These are phyloP conservation scores for Gonatopus flavifemur DNA, from an alignment of 1,140 invertebrate genomes.

Conservation along the genomic window DNA sequence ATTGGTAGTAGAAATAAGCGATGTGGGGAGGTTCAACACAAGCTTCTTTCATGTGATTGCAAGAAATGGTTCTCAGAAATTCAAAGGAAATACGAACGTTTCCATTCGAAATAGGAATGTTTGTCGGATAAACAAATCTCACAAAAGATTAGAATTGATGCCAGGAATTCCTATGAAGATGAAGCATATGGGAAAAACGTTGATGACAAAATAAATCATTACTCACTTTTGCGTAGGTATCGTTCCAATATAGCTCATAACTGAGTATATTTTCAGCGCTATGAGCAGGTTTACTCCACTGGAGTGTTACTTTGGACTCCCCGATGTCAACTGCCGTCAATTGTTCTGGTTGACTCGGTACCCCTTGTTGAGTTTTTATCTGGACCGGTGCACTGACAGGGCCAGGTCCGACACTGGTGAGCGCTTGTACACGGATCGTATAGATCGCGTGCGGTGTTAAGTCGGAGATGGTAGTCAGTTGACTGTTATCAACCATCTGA, in stretches of 20 bases:
- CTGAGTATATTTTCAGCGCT: slow-evolving; percentile 89
- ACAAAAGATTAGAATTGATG: too few species aligned
- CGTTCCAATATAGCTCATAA: slow-evolving; percentile 97
- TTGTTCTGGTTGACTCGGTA: slow-evolving; percentile 92
- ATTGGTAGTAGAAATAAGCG: too few species aligned
- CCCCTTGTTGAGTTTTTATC: slow-evolving; percentile 95
- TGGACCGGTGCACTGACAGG: slow-evolving; percentile 89
- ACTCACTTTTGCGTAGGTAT: slow-evolving; percentile 85
- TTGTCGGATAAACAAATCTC: too few species aligned
- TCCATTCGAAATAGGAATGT: too few species aligned
- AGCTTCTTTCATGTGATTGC: too few species aligned
- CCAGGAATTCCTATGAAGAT: too few species aligned
- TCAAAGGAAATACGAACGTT: too few species aligned
- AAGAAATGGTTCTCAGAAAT: too few species aligned
- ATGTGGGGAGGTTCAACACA: too few species aligned
- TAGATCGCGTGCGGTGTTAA: slow-evolving; percentile 86
- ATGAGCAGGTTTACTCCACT: slow-evolving; percentile 88
- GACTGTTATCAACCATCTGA: slow-evolving; percentile 90
- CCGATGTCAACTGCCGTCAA: slow-evolving; percentile 79
- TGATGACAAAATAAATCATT: too few species aligned
- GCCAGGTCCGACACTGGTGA: slow-evolving; percentile 87
- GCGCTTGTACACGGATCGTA: slow-evolving; percentile 88
- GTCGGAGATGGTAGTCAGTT: slow-evolving; percentile 90
- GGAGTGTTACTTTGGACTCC: slow-evolving; percentile 80
- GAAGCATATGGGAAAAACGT: too few species aligned